phyloP scores from a whole-genome alignment of 2,113 vertebrate species.

The Bubo bubo region DNA sequence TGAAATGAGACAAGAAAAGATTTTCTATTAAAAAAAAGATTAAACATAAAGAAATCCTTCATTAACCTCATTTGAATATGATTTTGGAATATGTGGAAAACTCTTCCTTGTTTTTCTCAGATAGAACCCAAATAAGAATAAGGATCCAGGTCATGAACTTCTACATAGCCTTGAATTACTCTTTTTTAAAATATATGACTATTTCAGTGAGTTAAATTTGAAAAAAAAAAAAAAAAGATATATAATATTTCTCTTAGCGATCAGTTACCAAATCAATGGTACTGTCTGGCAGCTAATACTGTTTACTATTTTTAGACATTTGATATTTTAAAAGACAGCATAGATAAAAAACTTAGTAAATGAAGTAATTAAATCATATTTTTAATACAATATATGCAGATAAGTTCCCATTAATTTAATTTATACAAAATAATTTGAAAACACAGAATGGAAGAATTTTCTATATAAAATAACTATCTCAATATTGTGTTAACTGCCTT shows the following conservation, averaged over 20 bases:
- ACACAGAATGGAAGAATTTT: background rate
- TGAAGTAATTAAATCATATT: background rate
- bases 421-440: background rate
- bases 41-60: background rate
- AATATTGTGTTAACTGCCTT: background rate
- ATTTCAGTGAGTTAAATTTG: background rate
- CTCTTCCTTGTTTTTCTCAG: background rate
- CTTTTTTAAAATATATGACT: background rate
- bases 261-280: background rate
- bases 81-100: background rate
- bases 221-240: background rate
- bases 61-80: background rate
- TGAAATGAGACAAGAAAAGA: background rate
- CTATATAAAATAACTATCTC: background rate
- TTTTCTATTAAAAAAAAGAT: background rate
- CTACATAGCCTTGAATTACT: background rate
- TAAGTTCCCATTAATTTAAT: background rate
- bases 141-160: background rate
- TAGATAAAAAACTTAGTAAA: background rate
- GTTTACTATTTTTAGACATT: background rate
- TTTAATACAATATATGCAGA: fast-evolving
- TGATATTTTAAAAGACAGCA: background rate
- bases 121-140: background rate
- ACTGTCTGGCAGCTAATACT: background rate
- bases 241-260: background rate